Evolutionary conservation across 2,888 invertebrate species (phyloP), one percentile per base, ranked within the genome.

Genomic region (Chalcis sispes): DNA sequence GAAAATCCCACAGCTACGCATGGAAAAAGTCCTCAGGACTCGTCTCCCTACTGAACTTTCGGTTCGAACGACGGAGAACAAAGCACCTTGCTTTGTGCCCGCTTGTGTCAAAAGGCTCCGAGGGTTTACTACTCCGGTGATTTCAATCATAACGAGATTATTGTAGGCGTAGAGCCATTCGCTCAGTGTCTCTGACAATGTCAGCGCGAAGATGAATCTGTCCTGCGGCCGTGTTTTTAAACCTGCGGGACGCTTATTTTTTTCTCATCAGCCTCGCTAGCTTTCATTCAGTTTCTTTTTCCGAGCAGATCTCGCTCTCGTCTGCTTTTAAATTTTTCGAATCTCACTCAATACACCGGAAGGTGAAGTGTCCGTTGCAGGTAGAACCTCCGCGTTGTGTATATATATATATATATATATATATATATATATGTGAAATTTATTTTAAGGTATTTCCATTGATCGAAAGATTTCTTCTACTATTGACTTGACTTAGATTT

Each of bases 111-210:
- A 86, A 85, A n/a, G 65, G 42, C 80, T 81, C 79, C 80, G 79
- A 79, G 81, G 80, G 80, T 80, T 77, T n/a, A n/a, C n/a, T n/a
- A n/a, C n/a, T n/a, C n/a, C n/a, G n/a, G n/a, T 82, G 81, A 84
- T 83, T 82, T 82, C 81, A 85, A 83, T 82, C 82, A 83, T 87
- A 87, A 87, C 86, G 86, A 87, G 86, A 87, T 87, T 86, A 87
- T 85, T 85, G 86, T 86, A 84, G 84, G 86, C 86, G 86, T 87
- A 58, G 42, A 67, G 42, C 56, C 36, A 25, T 50, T 23, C 10
- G 25, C 58, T 29, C 58, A 48, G 20, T 32, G 23, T 7, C 46
- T 25, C 46, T 25, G 29, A 52, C 40, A 62, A 25, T 48, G 18
- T 18, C 13, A 7, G 13, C 20, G 52, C 23, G 59, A 46, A 69